phyloP scores from a whole-genome alignment of 2,888 invertebrate genomes.

The Siphlonurus alternatus region DNA sequence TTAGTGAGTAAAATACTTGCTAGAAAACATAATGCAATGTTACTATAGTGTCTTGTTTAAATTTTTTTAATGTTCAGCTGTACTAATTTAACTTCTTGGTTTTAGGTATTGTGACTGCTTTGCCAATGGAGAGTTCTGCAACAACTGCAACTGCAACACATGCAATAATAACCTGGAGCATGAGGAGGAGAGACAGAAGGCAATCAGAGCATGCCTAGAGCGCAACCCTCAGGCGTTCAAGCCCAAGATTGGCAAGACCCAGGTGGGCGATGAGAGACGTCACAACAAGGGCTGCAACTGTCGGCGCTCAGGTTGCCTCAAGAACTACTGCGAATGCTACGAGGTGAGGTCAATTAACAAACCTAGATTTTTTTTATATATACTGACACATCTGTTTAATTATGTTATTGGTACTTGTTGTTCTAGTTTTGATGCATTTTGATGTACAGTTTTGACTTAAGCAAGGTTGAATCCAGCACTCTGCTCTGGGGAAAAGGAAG shows the following conservation, averaged over 20 bases:
- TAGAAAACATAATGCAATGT: too few relatives aligned
- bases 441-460: too few relatives aligned
- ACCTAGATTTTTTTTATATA: background rate
- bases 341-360: slow-evolving; percentile 45
- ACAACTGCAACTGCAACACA: slow-evolving; percentile 93
- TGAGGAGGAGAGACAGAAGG: slow-evolving; percentile 85
- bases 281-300: slow-evolving; percentile 99
- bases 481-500: too few relatives aligned
- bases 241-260: slow-evolving; percentile 87
- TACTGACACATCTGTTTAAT: too few relatives aligned
- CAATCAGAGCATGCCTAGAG: slow-evolving; percentile 87
- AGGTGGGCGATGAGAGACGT: slow-evolving; percentile 64
- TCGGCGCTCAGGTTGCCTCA: slow-evolving; percentile 92
- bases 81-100: too few relatives aligned
- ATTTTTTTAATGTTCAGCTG: too few relatives aligned
- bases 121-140: slow-evolving; percentile 98
- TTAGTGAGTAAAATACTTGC: too few relatives aligned
- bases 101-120: slow-evolving; percentile 90
- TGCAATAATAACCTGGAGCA: slow-evolving; percentile 93
- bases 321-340: slow-evolving; percentile 99
- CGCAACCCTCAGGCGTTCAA: slow-evolving; percentile 96
- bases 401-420: too few relatives aligned
- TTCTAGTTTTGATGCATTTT: too few relatives aligned
- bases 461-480: too few relatives aligned
- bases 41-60: too few relatives aligned